Base-by-base conservation (phyloP, 2,797 vertebrate species). In the Chelon labrosus region DNA sequence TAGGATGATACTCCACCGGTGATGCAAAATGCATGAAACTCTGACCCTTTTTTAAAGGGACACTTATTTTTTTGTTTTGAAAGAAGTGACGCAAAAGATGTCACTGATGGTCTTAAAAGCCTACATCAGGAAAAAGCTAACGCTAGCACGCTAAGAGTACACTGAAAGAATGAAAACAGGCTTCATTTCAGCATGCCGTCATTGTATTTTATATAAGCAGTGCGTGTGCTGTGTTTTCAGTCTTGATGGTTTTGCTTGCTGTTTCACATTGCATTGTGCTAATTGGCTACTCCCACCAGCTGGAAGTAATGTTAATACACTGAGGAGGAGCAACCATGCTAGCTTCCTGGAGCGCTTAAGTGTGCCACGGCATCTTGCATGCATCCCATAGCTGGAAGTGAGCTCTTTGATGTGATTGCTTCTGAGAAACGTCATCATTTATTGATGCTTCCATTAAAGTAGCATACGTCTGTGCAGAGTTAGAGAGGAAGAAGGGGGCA, bases 371-470 rank as follows among this genome's bases (percentile, higher is more conserved):
- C 74, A 87, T 90, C 88, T 75, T 82, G 85, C 87, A 90, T 83
- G 79, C 79, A 77, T 90, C 86, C 87, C 88, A 68, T 85, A 79
- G 92, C 92, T 94, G 88, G 88, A 93, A 93, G 85, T 90, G 89
- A 94, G 90, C 54, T 69, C 91, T 96, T 94, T 95, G 94, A 96
- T 95, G 91, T 95, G 92, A 96, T 95, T 86, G 82, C 90, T 91
- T 94, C 91, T 94, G 95, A 96, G 91, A 87, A 93, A 92, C 82
- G 77, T 94, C 90, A 96, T 96, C 73, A 96, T 95, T 96, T 97
- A 96, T 96, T 96, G 93, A 97, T 95, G 91, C 86, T 80, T 93
- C 85, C 91, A 94, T 95, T 95, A 95, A 95, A 96, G 89, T 85
- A 82, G 67, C 75, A 85, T 85, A 91, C 69, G 70, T 86, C 82